Evolutionary conservation across 2,797 vertebrate genomes (phyloP).

Genomic region (Cuniculus paca): DNA sequence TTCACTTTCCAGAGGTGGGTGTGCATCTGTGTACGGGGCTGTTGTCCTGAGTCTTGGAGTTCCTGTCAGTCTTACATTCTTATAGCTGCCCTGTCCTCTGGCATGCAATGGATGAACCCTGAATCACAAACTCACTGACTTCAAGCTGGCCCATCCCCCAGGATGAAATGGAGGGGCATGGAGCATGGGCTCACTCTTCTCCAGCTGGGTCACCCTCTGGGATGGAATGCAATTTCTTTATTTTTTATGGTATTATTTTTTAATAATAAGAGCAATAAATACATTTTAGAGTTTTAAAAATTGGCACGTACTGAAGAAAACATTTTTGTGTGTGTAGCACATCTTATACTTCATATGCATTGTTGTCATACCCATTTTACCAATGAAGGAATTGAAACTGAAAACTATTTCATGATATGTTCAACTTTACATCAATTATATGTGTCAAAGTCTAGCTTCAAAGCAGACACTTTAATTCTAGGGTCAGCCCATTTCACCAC

Average conservation of each 20-base stretch:
- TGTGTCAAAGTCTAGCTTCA: neutral
- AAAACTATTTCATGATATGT: neutral
- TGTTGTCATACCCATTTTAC: neutral
- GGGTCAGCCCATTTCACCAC: neutral
- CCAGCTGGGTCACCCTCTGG: no score
- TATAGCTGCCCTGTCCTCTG: no score
- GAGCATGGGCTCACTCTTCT: no score
- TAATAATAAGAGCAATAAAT: conserved; percentile 29
- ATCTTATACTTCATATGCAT: neutral
- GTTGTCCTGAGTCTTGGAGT: no score
- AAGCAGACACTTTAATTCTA: neutral
- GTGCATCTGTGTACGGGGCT: no score
- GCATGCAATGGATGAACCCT: no score
- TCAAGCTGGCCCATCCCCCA: no score
- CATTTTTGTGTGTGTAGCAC: neutral
- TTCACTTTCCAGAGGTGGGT: no score
- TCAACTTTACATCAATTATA: neutral
- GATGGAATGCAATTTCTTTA: neutral
- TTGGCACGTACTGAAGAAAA: neutral
- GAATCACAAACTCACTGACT: no score
- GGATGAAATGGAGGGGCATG: no score
- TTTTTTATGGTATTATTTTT: conserved; percentile 33
- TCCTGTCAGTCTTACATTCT: no score
- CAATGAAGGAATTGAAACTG: neutral
- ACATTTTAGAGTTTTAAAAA: conserved; percentile 1